Evolutionary conservation across 1,140 invertebrate genomes (phyloP).

Genomic region (Bactericera cockerelli): DNA sequence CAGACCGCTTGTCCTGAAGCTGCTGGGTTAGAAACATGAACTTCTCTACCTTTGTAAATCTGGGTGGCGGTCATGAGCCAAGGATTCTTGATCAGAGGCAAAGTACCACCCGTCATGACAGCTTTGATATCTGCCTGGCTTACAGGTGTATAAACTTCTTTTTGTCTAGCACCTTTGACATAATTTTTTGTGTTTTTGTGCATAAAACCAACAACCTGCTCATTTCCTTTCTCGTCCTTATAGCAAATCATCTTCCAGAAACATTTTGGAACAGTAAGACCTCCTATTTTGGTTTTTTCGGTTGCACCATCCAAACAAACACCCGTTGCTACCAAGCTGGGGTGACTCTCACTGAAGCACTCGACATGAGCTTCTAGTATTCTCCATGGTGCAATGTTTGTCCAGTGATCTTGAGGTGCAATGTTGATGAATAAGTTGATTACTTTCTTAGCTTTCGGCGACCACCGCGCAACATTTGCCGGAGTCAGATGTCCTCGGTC

Average conservation of each 20-base stretch:
- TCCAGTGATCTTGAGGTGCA: conserved; percentile 13
- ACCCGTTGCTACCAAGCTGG: conserved; percentile 10
- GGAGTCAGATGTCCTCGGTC: conserved; percentile 16
- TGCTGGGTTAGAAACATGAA: neutral
- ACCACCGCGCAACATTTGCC: conserved; percentile 14
- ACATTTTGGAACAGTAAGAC: conserved; percentile 10
- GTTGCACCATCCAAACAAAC: neutral
- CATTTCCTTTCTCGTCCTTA: conserved; percentile 11
- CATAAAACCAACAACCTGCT: conserved; percentile 13
- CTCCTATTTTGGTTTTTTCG: conserved; percentile 1
- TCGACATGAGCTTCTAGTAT: conserved; percentile 11
- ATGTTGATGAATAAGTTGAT: conserved; percentile 14
- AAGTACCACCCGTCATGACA: neutral
- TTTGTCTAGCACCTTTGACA: neutral
- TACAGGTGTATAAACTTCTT: conserved; percentile 9
- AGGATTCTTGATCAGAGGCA: neutral
- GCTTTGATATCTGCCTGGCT: conserved; percentile 11
- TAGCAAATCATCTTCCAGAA: conserved; percentile 18
- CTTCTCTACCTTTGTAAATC: neutral
- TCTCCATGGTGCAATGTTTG: conserved; percentile 12
- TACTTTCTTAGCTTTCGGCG: conserved; percentile 8
- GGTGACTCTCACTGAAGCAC: conserved; percentile 11
- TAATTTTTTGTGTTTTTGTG: neutral
- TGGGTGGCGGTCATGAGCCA: neutral
- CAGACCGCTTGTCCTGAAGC: neutral